Conservation (phyloP, 2,113 vertebrate species). For the Epinephelus lanceolatus region DNA sequence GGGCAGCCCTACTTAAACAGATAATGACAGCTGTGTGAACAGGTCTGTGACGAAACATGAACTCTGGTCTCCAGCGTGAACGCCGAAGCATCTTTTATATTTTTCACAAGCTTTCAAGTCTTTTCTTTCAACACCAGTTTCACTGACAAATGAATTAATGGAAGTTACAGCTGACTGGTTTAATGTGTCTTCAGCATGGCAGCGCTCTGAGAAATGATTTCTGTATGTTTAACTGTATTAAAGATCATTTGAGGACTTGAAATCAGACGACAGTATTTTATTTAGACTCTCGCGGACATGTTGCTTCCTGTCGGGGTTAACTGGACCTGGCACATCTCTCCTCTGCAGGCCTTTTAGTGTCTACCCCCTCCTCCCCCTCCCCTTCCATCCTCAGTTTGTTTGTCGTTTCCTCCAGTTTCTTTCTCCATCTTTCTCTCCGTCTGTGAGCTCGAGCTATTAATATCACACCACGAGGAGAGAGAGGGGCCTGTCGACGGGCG, state of each 20-base stretch:
- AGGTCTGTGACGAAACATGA: too few species aligned
- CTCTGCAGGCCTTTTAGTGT: slow-evolving; percentile 59
- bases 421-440: slow-evolving; percentile 56
- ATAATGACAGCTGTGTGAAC: too few species aligned
- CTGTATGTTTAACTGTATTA: neutral
- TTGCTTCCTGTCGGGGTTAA: slow-evolving; percentile 47
- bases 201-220: neutral
- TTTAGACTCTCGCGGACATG: slow-evolving; percentile 15
- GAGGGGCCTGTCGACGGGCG: slow-evolving; percentile 69
- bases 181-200: neutral
- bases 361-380: neutral
- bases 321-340: slow-evolving; percentile 57
- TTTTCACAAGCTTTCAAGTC: too few species aligned
- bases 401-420: slow-evolving; percentile 33
- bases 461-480: slow-evolving; percentile 76
- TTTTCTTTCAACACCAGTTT: too few species aligned
- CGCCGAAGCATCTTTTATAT: too few species aligned
- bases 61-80: too few species aligned
- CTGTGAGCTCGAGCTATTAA: slow-evolving; percentile 83
- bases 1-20: too few species aligned
- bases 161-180: neutral
- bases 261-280: slow-evolving; percentile 17
- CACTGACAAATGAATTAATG: too few species aligned
- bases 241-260: slow-evolving; percentile 32
- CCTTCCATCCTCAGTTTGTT: slow-evolving; percentile 29